phyloP scores from a whole-genome alignment of 2,113 vertebrate species.

The Sinosuthora webbiana region DNA sequence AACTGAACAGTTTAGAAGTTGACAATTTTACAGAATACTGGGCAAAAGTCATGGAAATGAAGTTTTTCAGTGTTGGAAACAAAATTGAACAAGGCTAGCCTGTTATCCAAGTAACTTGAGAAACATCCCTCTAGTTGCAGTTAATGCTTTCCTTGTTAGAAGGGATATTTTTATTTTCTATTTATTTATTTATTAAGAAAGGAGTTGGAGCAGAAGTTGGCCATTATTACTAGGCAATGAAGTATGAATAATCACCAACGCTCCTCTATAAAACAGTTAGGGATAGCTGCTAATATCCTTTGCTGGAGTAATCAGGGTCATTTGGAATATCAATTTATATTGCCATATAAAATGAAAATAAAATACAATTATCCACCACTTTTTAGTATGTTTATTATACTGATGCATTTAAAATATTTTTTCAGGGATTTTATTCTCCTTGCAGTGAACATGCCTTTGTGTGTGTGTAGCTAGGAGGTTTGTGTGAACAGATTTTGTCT shows the following conservation, averaged over 20 bases:
- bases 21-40: not conserved
- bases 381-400: not conserved
- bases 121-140: not conserved
- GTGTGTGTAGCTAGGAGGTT: not conserved
- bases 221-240: not conserved
- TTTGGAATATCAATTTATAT: not conserved
- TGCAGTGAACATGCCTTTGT: not conserved
- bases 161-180: not conserved
- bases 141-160: not conserved
- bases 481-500: not conserved
- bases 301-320: not conserved
- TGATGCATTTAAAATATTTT: not conserved
- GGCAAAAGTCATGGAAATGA: constrained; percentile 8
- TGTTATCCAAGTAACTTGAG: not conserved
- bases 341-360: not conserved
- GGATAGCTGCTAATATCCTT: not conserved
- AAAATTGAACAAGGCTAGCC: not conserved
- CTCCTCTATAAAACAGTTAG: not conserved
- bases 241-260: not conserved
- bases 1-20: not conserved
- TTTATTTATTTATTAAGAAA: not conserved
- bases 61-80: not conserved
- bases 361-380: not conserved
- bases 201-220: not conserved
- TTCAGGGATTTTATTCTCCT: not conserved